phyloP scores from a whole-genome alignment of 2,797 vertebrate genomes.

The Apogon talboti region DNA sequence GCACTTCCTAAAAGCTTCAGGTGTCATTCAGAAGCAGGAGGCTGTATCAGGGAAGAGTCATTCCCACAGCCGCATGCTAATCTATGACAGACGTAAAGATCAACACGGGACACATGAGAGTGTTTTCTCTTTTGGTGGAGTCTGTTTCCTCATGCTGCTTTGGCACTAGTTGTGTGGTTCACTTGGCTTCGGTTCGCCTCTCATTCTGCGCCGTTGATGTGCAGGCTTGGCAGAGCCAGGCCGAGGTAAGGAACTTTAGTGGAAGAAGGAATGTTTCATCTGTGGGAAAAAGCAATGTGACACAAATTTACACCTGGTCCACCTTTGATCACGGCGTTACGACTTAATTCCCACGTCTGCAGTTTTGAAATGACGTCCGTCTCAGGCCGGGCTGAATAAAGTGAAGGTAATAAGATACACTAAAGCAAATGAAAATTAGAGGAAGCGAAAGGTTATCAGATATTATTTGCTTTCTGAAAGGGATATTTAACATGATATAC shows the following conservation, averaged over 20 bases:
- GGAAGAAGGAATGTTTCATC: conserved; percentile 17
- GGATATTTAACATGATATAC: background rate
- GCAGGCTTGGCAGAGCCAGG: conserved; percentile 5
- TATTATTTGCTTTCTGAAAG: background rate
- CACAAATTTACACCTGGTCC: conserved; percentile 8
- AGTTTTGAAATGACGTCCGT: conserved; percentile 11
- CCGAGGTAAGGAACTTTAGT: background rate
- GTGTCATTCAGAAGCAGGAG: conserved; percentile 43
- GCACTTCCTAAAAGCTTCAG: conserved; percentile 44
- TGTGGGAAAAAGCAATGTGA: conserved; percentile 1
- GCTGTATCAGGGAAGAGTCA: conserved; percentile 20
- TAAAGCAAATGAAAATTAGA: background rate
- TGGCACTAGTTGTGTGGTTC: conserved; percentile 13
- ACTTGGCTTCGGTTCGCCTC: background rate
- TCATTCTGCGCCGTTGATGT: conserved; percentile 6
- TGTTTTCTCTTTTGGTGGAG: conserved; percentile 51
- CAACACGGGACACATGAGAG: conserved; percentile 45
- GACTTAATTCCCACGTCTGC: conserved; percentile 15
- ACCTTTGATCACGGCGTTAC: background rate
- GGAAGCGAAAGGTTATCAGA: background rate
- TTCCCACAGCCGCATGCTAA: conserved; percentile 50
- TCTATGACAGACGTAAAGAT: conserved; percentile 53
- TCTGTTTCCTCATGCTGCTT: conserved; percentile 35
- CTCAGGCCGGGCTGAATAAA: background rate
- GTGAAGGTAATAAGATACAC: background rate